A percentile compares a stretch with the other conserved stretches of the same genome.
Evolutionary conservation across 2,113 vertebrate genomes (phyloP).

Genomic region (Cepphus grylle): DNA sequence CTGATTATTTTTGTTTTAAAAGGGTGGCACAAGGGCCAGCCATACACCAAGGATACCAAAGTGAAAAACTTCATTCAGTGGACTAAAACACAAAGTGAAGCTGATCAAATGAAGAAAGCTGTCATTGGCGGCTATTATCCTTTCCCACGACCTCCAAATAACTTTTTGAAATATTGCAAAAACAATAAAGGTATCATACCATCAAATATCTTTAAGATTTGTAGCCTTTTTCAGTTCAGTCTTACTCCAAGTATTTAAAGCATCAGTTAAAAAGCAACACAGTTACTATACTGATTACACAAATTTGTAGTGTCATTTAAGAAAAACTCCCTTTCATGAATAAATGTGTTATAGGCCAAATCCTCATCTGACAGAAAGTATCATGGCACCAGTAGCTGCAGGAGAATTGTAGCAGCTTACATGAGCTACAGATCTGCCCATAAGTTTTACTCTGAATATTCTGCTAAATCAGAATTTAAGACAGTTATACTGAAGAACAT

Average conservation of each 20-base stretch:
- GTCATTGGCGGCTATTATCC: slow-evolving; percentile 84
- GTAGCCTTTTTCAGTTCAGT: not conserved
- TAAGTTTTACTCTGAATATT: not conserved
- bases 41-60: slow-evolving; percentile 77
- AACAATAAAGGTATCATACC: slow-evolving; percentile 70
- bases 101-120: slow-evolving; percentile 73
- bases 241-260: not conserved
- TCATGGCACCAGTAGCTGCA: not conserved
- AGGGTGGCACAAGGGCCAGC: slow-evolving; percentile 85
- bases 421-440: not conserved
- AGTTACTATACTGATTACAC: not conserved
- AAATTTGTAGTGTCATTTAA: not conserved
- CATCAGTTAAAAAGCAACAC: not conserved
- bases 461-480: not conserved
- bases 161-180: slow-evolving; percentile 74
- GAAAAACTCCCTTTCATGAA: not conserved
- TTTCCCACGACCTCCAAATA: slow-evolving; percentile 79
- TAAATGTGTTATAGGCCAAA: not conserved
- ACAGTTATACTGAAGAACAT: not conserved
- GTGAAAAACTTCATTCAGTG: slow-evolving; percentile 87
- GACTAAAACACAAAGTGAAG: slow-evolving; percentile 81
- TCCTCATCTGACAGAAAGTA: not conserved
- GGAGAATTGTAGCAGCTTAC: not conserved
- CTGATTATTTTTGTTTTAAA: not conserved
- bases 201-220: not conserved